phyloP scores from a whole-genome alignment of 2,113 vertebrate genomes.

The Heteronetta atricapilla region DNA sequence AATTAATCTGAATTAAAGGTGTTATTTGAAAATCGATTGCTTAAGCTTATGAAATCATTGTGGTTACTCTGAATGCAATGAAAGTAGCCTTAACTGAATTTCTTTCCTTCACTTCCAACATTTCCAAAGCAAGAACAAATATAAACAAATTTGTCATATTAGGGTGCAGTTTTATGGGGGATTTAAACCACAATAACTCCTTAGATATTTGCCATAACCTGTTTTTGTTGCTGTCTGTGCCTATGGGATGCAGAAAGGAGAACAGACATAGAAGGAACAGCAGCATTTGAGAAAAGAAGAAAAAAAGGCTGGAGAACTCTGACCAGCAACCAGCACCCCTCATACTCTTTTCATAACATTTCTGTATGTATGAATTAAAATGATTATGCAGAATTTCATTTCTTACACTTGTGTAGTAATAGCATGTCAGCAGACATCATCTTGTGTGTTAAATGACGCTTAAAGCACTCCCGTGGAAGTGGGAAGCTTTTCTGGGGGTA shows the following conservation, averaged over 20 bases:
- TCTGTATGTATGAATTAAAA: background rate
- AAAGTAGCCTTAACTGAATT: background rate
- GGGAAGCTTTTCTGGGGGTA: background rate
- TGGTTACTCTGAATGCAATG: background rate
- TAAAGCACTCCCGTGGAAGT: rapidly evolving
- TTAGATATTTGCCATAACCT: background rate
- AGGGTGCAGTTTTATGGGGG: background rate
- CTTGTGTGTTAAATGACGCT: background rate
- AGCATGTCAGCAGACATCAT: background rate
- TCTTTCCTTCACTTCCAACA: background rate
- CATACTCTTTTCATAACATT: background rate
- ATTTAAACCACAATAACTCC: background rate
- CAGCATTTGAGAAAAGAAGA: background rate
- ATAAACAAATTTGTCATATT: background rate
- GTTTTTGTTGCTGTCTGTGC: background rate
- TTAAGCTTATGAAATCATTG: background rate
- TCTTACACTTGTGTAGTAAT: background rate
- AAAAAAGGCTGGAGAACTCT: background rate
- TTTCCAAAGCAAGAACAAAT: background rate
- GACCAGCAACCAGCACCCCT: background rate
- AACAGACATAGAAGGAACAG: background rate
- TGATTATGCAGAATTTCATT: background rate
- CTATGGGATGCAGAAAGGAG: background rate
- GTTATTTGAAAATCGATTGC: background rate
- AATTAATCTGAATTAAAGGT: background rate